Base-by-base conservation (phyloP, 2,797 vertebrate genomes). In the Acanthis flammea region DNA sequence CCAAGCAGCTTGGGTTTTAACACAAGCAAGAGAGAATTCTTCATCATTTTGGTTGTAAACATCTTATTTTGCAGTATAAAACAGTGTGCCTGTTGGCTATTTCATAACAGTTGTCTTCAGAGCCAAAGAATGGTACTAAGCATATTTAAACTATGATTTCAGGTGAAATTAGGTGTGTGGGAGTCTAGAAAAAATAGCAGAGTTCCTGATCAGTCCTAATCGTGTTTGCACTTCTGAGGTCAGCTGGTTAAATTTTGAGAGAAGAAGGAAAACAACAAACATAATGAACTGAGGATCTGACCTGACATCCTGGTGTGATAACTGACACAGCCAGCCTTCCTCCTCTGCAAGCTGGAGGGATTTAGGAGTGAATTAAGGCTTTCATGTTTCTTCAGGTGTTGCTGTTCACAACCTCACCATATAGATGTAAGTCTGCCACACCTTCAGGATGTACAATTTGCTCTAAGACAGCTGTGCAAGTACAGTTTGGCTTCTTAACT, bases 261-360 rank as follows among this genome's bases (percentile, higher is more conserved):
- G 44, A 90, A 50, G n/a, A 73, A 62, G 28, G 22, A 82, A 82
- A 87, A 67, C 12, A 68, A 31, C 4, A 70, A 47, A 7, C 23
- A 74, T 14, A 54, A 44, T 28, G 39, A 80, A 39, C 19, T 16
- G 50, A 73, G 31, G 22, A 61, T 62, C 17, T 58, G 41, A 61
- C 33, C 68, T 54, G 12, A 45, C 0, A 1, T 30, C 7, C 2
- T 12, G 18, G 3, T 2, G 1, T 42, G 31, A 22, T 31, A 68
- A n/a, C 10, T 45, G 54, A 31, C 39, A 9, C 14, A 35, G 4
- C 8, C n/a, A 33, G 37, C 4, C 2, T 50, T 76, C 27, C 19
- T 55, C 7, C 37, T 78, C 25, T 63, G 19, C 42, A 79, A 33
- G 33, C 54, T 92, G 58, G 7, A 71, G 44, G 14, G 25, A 87